phyloP scores from a whole-genome alignment of 2,113 vertebrate genomes.

The Oncorhynchus gorbuscha region DNA sequence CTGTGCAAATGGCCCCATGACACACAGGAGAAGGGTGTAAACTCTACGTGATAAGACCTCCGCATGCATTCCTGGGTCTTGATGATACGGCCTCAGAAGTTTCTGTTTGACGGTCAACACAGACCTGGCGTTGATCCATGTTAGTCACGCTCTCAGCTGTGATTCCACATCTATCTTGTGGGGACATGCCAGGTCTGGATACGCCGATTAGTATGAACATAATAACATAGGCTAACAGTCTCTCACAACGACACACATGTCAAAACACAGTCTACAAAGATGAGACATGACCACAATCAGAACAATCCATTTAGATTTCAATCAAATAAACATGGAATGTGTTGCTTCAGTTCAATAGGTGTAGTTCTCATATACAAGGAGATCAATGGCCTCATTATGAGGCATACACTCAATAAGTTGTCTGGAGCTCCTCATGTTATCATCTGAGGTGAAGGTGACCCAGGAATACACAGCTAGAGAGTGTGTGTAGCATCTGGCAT shows the following conservation, averaged over 20 bases:
- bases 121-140: background rate
- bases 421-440: background rate
- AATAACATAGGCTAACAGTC: background rate
- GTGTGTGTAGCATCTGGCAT: constrained; percentile 24
- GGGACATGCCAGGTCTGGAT: background rate
- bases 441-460: constrained; percentile 9
- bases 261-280: background rate
- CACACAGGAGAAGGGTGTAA: background rate
- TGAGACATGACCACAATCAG: background rate
- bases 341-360: background rate
- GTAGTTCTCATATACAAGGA: too few relatives aligned
- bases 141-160: background rate
- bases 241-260: too few relatives aligned
- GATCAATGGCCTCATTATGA: background rate
- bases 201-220: background rate
- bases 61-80: background rate
- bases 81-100: too few relatives aligned
- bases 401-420: background rate
- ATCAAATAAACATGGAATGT: too few relatives aligned
- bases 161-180: background rate
- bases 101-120: constrained; percentile 4
- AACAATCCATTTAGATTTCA: background rate
- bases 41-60: background rate
- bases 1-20: background rate
- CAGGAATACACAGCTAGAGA: constrained; percentile 19